Base-by-base conservation (phyloP, 2,113 vertebrate species). In the Psammodynastes pulverulentus region DNA sequence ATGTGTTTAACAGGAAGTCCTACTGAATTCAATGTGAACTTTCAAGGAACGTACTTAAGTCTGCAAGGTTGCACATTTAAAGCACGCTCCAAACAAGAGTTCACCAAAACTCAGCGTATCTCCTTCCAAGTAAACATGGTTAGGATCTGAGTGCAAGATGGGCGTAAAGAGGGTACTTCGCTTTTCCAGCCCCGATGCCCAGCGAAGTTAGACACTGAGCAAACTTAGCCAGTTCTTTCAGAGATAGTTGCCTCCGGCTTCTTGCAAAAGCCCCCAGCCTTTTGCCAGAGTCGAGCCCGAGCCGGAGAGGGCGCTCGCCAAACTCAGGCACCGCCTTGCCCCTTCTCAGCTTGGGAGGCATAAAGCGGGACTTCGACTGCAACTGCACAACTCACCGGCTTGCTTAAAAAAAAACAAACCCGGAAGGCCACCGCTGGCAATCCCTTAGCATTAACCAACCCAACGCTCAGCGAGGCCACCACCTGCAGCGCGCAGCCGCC, bases 401-500 rank as follows among this genome's bases (percentile, higher is more conserved):
- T 2, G 67, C 54, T 29, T 29, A 52, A 52, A 45, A 17, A 4
- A 26, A 23, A 54, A 23, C 6, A 56, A 54, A 5, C 84, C 93
- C 90, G 62, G 84, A 72, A n/a, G 91, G 90, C 29, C 84, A 19
- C 45, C 2, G 58, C 94, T 19, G 23, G 88, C 72, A 34, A 92
- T 91, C 86, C 93, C 86, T 92, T 84, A 84, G 91, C 92, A 24
- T 34, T 52, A 24, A 29, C 72, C 90, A 39, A 21, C 62, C 45
- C 58, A 23, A 9, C n/a, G 56, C 56, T 88, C 46, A 84, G 58
- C 85, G 62, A 90, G 89, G 85, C 46, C 49, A n/a, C 48, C 56
- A 54, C 10, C 58, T 6, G 46, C 79, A 58, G 51, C 49, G 85
- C 67, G 43, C 91, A 67, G 88, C 84, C 91, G 92, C 93, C 93